Conservation (phyloP, 2,797 vertebrate genomes). For the Lutjanus campechanus region DNA sequence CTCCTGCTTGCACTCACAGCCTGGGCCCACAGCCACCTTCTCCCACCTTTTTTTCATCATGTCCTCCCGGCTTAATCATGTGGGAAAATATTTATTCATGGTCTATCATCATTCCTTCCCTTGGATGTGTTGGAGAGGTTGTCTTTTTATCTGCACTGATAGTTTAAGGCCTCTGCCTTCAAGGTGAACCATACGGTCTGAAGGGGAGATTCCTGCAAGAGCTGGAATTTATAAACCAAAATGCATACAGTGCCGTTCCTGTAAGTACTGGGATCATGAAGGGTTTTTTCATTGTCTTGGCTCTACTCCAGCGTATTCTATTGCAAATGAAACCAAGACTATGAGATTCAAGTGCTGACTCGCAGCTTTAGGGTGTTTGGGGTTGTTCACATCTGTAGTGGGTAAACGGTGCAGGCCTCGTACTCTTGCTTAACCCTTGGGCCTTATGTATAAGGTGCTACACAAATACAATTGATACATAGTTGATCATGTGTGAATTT, state of each 20-base stretch:
- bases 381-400: conserved; percentile 13
- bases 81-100: conserved; percentile 79
- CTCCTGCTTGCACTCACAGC: conserved; percentile 49
- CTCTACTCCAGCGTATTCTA: conserved; percentile 12
- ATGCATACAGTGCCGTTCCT: conserved; percentile 1
- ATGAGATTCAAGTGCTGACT: conserved; percentile 35
- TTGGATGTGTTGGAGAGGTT: conserved; percentile 66
- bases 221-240: conserved; percentile 34
- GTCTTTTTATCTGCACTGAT: conserved; percentile 62
- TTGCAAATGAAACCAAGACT: conserved; percentile 32
- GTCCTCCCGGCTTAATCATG: conserved; percentile 74
- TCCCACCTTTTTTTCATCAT: conserved; percentile 28
- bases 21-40: conserved; percentile 41
- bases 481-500: background rate
- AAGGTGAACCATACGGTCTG: conserved; percentile 67
- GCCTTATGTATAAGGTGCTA: background rate
- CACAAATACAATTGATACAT: background rate
- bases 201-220: conserved; percentile 36
- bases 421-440: background rate
- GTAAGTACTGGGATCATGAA: conserved; percentile 2
- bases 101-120: conserved; percentile 62
- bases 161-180: conserved; percentile 53
- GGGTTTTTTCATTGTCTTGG: conserved; percentile 32
- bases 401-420: background rate
- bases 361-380: conserved; percentile 20